Evolutionary conservation across 2,797 vertebrate species (phyloP), one percentile per base, ranked within the genome.

Genomic region (Cuniculus paca): DNA sequence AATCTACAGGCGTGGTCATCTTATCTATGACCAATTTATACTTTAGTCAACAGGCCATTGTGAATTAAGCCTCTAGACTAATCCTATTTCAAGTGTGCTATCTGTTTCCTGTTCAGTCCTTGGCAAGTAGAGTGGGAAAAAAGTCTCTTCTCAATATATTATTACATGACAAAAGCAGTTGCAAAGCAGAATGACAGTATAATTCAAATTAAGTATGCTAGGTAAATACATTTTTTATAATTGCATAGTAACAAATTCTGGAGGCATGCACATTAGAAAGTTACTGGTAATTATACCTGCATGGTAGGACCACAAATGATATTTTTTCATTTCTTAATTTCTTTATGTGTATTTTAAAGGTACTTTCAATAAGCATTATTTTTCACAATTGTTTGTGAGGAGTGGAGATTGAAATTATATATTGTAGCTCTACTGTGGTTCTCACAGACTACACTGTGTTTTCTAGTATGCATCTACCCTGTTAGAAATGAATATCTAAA

Each of bases 91-190:
- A 0, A 93, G 77, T 26, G 39, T 81, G 56, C 95, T 90, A 95
- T 96, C 90, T 96, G 80, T 90, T 96, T 96, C 90, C 87, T 95
- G 80, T 84, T 94, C 68, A 60, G 85, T 70, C 94, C 81, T 75
- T 95, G 63, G 80, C 17, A 14, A 75, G 75, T 80, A 75, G 45
- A 17, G 74, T 60, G 92, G 84, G 63, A 95, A 81, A 90, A 87
- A 95, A 92, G 50, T 87, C 56, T 95, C 42, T 94, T 84, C 48
- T 28, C 45, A 90, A 80, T 87, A 77, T 88, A 87, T 84, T 95
- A 54, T 63, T 95, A 86, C 10, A 81, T 61, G 89, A 93, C 68
- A 97, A 90, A 91, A 95, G 82, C 70, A 90, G 60, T 95, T 74
- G 50, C 31, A 85, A 91, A 96, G n/a, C 80, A 65, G 54, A 92